Evolutionary conservation across 2,888 invertebrate species (phyloP).

Genomic region (Diaperis boleti): DNA sequence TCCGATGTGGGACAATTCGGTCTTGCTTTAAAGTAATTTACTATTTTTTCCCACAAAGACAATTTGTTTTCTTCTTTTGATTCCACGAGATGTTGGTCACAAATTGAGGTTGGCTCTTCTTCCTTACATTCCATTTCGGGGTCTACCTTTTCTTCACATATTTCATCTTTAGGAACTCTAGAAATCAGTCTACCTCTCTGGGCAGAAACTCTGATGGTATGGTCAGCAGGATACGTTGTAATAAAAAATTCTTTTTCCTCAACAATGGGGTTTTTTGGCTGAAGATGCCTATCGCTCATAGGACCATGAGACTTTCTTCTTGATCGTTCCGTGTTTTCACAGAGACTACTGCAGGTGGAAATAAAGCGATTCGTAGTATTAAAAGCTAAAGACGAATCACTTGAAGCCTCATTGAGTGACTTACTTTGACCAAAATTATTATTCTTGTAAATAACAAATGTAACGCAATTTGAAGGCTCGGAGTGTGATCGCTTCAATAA

Average conservation of each 20-base stretch:
- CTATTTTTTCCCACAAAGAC: constrained; percentile 53
- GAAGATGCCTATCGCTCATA: constrained; percentile 14
- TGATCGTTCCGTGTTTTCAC: constrained; percentile 11
- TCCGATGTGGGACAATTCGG: constrained; percentile 59
- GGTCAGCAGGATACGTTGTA: constrained; percentile 18
- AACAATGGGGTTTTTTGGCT: constrained; percentile 27
- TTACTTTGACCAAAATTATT: constrained; percentile 11
- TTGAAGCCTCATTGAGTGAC: constrained; percentile 3
- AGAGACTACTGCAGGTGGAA: constrained; percentile 28
- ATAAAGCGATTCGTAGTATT: constrained; percentile 23
- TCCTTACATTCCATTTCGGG: neutral
- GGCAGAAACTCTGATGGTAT: constrained; percentile 8
- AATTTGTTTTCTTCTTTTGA: neutral
- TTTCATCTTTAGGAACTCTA: neutral
- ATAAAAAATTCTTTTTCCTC: constrained; percentile 33
- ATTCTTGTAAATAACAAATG: constrained; percentile 22
- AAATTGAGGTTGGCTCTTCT: too few species aligned
- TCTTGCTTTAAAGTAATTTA: constrained; percentile 60
- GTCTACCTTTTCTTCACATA: constrained; percentile 1
- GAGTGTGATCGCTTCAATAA: neutral
- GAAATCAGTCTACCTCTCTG: constrained; percentile 11
- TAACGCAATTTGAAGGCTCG: constrained; percentile 25
- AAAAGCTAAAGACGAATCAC: neutral
- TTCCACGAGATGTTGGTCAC: too few species aligned
- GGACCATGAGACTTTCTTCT: too few species aligned